Conservation (phyloP, 2,888 invertebrate genomes). For the Leucoptera coffeella region DNA sequence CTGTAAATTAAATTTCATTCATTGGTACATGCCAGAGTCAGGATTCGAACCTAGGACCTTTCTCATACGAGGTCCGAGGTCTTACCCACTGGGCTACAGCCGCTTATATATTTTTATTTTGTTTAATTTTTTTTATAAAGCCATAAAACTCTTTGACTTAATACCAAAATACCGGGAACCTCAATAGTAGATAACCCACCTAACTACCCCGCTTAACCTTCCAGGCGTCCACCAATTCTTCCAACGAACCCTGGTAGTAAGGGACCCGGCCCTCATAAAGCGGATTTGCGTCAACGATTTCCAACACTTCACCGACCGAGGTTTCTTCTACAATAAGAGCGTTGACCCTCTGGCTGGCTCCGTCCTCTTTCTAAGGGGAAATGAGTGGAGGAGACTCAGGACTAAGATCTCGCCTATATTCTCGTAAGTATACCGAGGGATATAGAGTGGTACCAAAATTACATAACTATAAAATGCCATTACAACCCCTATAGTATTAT, state of each 20-base stretch:
- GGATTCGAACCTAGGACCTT: no score
- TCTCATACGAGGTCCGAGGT: no score
- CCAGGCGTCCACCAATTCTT: slow-evolving; percentile 41
- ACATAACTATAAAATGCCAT: no score
- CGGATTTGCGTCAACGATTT: slow-evolving; percentile 42
- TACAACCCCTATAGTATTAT: no score
- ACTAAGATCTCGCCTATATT: slow-evolving; percentile 44
- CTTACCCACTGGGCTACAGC: no score
- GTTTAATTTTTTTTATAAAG: slow-evolving; percentile 1
- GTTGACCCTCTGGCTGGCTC: slow-evolving; percentile 40
- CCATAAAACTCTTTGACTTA: no score
- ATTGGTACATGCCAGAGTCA: no score
- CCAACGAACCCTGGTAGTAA: slow-evolving; percentile 35
- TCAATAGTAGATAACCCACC: no score
- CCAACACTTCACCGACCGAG: slow-evolving; percentile 38
- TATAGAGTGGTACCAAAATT: no score
- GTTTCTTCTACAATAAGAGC: slow-evolving; percentile 38
- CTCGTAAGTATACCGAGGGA: slow-evolving; percentile 24
- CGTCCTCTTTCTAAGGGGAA: slow-evolving; percentile 34
- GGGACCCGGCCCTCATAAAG: slow-evolving; percentile 35
- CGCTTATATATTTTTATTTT: no score
- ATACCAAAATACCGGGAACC: no score
- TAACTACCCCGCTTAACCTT: slow-evolving; percentile 7
- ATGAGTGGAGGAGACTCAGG: slow-evolving; percentile 31
- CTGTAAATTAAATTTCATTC: no score